phyloP scores from a whole-genome alignment of 1,140 invertebrate genomes.

The Trichonephila clavipes region DNA sequence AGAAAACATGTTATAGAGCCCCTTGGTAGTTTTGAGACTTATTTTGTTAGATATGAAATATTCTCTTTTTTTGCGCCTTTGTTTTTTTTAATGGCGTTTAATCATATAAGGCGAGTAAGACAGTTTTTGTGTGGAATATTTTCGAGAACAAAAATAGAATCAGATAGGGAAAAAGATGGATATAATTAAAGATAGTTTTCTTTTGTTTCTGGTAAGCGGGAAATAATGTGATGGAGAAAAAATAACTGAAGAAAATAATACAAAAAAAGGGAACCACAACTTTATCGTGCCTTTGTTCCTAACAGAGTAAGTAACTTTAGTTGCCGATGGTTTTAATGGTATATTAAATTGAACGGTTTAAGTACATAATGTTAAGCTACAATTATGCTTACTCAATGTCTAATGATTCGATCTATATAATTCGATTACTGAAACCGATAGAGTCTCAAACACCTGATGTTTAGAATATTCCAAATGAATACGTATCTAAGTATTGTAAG shows the following conservation, averaged over 20 bases:
- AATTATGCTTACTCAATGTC: background rate
- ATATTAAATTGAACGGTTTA: background rate
- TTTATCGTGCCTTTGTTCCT: background rate
- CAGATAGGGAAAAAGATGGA: background rate
- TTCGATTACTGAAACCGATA: background rate
- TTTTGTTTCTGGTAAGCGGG: background rate
- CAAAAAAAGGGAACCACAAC: background rate
- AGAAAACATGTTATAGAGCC: background rate
- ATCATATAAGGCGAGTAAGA: background rate
- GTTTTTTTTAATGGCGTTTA: background rate
- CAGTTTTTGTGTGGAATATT: background rate
- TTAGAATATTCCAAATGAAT: background rate
- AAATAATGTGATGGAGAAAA: background rate
- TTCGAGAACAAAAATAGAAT: background rate
- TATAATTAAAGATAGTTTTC: constrained; percentile 1
- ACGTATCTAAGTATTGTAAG: no score
- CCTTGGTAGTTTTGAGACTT: background rate
- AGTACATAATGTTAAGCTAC: background rate
- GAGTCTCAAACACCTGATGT: background rate
- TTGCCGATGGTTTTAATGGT: background rate
- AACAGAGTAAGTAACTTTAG: background rate
- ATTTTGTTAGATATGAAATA: background rate
- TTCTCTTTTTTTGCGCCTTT: background rate
- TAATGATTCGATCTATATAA: background rate
- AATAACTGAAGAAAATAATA: background rate